Evolutionary conservation across 2,888 invertebrate genomes (phyloP), one percentile per base, ranked within the genome.

Genomic region (Lobophora halterata): DNA sequence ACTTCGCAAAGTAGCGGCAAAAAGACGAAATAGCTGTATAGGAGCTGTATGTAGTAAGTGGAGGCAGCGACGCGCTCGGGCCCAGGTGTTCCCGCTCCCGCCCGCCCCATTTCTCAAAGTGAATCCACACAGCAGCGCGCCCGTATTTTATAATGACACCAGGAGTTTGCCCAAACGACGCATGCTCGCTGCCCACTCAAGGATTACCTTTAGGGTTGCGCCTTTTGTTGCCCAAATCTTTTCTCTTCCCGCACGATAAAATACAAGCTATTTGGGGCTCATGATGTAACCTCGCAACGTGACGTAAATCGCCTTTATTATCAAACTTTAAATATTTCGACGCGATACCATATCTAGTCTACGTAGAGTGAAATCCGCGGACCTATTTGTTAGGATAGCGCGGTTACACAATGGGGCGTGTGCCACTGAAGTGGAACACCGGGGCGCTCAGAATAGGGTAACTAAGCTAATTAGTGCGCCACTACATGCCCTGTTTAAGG

Each of bases 21-120:
- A 69, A 71, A 65, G 60, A 60, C 54, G 58, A 53, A 58, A 58
- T 63, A 61, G 35, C 28, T 51, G 40, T 58, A 43, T 31, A n/a
- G n/a, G n/a, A n/a, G n/a, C n/a, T n/a, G 19, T 34, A 9, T 27
- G 44, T 46, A 50, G 56, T 62, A 62, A 60, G 63, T 56, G 61
- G 60, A 61, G 58, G 61, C 55, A 43, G 47, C 49, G 53, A 48
- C 50, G 60, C 52, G 49, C 54, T 41, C 38, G 65, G 72, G 46
- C 76, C 61, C 83, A 83, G 85, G 83, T 83, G 85, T 65, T 65
- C 54, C 49, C 52, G 51, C 67, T 63, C 69, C 69, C 69, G 58
- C 68, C 71, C 78, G 69, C 77, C n/a, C n/a, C 73, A 86, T 86
- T 82, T 82, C 86, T 85, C 86, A 86, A 79, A 85, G 79, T 78